phyloP scores from a whole-genome alignment of 2,888 invertebrate genomes.

The Caenorhabditis panamensis region DNA sequence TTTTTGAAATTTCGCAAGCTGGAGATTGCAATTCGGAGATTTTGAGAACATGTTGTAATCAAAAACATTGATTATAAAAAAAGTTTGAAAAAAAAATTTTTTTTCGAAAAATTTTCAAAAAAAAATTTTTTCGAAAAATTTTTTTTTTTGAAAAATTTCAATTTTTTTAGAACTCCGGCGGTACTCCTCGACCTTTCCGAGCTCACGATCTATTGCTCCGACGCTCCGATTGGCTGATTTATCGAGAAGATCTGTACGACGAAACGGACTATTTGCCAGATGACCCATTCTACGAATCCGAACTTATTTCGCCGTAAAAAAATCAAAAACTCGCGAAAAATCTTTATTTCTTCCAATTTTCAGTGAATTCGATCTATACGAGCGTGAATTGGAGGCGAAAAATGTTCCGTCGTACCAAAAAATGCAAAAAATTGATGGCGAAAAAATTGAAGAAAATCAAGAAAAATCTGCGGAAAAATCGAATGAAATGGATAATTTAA shows the following conservation, averaged over 20 bases:
- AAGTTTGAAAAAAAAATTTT: no score
- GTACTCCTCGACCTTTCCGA: constrained; percentile 5
- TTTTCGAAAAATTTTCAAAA: no score
- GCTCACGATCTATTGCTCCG: constrained; percentile 31
- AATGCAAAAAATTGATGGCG: background rate
- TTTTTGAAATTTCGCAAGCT: no score
- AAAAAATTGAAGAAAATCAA: background rate
- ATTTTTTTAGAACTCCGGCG: constrained; percentile 23
- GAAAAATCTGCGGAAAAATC: background rate
- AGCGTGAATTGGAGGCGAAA: constrained; percentile 20
- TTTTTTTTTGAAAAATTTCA: no score
- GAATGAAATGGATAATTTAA: background rate
- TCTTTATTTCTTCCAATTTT: background rate
- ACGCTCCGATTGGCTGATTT: constrained; percentile 47
- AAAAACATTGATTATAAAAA: no score
- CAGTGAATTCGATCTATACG: constrained; percentile 43
- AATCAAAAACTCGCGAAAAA: background rate
- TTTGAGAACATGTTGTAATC: no score
- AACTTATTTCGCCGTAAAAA: constrained; percentile 25
- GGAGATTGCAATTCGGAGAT: no score
- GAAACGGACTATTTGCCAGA: constrained; percentile 25
- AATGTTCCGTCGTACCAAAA: background rate
- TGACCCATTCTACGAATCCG: constrained; percentile 34
- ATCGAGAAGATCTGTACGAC: constrained; percentile 41
- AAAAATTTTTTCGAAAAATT: no score